Evolutionary conservation across 2,113 vertebrate species (phyloP), one percentile per base, ranked within the genome.

Genomic region (Redunca redunca): DNA sequence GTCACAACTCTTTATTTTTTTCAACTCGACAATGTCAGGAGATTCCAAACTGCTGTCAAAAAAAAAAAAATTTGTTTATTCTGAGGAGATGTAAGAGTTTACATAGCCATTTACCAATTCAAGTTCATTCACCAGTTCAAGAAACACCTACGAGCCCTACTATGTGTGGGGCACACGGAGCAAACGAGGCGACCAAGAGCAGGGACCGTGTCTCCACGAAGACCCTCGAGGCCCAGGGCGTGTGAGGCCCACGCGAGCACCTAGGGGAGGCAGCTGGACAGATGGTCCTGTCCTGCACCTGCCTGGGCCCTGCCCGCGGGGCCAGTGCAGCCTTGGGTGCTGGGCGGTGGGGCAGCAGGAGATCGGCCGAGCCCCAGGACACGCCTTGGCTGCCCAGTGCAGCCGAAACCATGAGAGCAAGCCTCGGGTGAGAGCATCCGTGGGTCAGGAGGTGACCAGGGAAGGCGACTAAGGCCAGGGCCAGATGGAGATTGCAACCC

Each of bases 241-340:
- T 23, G 13, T 7, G 0, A 60, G 33, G 36, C 55, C 33, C 2
- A 3, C 1, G 2, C 2, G 0, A 5, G 16, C 40, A 46, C 67
- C 4, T 0, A 36, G 6, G 5, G 1, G 26, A 52, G 12, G 6
- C 19, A 16, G 53, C 40, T 6, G 46, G 28, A 10, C 0, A 1
- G 28, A 15, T 4, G 5, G 40, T 1, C 60, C 74, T n/a, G 89
- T 17, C 57, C 67, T 33, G 3, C 2, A 30, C 1, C n/a, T 3
- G 0, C 26, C 50, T 28, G 6, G 4, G 10, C 36, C 60, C 52
- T 43, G 7, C 36, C 6, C 2, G 0, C 0, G 2, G 23, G 19
- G 15, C 85, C 36, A 36, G 26, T 9, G 3, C 2, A 11, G 52
- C 21, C 46, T 28, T 36, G 5, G 6, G 33, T 5, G 15, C 58